Base-by-base conservation (phyloP, 2,797 vertebrate genomes). In the Siniperca obscura region DNA sequence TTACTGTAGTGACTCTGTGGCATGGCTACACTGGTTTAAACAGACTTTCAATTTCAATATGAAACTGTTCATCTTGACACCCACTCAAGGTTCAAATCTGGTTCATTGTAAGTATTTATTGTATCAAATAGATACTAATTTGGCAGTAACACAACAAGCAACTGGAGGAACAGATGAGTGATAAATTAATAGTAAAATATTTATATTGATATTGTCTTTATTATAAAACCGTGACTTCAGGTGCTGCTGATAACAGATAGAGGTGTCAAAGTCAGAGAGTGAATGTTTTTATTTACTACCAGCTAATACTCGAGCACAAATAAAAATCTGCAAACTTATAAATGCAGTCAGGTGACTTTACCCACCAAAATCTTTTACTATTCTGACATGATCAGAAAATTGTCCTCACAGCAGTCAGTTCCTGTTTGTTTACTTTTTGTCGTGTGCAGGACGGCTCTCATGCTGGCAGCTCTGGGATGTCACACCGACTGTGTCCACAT, bases 401-500 rank as follows among this genome's bases (percentile, higher is more conserved):
- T 19, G 6, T 40, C 13, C 19, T 48, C 22, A 56, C 17, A 27
- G 19, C 19, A 34, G 34, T 53, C 6, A 83, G 30, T 34, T 38
- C 5, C n/a, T 36, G 44, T n/a, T 19, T 76, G 0, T 53, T 71
- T 61, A 8, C 25, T 62, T 50, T 75, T 44, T 25, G 16, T 60
- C 1, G 1, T 30, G 1, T 71, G 64, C 59, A 99, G 98, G 91
- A 99, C 98, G 62, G 96, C 98, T 0, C 93, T 99, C 91, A 99
- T 98, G 97, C 92, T 99, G 93, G 97, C 98, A 1, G 96, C 98
- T 91, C 94, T 98, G 91, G 97, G 97, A 10, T 90, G 95, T 89
- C 97, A 99, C 52, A 96, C 96, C 0, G 97, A 98, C 94, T 99
- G 98, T 64, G 96, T 98, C 80, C 97, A 98, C 82, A 97, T 99